Base-by-base conservation (phyloP, 1,140 invertebrate species). In the Sitobion miscanthi region DNA sequence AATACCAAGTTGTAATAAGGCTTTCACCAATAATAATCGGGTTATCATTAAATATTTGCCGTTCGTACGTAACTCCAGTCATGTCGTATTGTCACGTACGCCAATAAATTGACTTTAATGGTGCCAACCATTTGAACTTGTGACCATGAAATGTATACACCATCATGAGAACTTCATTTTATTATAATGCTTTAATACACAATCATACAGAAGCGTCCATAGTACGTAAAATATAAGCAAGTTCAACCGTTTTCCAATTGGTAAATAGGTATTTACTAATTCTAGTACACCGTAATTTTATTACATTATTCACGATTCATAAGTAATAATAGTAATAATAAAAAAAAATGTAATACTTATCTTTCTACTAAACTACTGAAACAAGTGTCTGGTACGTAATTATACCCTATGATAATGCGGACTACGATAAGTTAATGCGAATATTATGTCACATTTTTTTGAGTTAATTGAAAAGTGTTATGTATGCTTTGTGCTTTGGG, bases 1-100 rank as follows among this genome's bases (percentile, higher is more conserved):
- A 49, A 52, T 21, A 25, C 21, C 54, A 4, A 62, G 20, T 62
- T 42, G 54, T 42, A 8, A 54, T 45, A 62, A 45, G 38, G 89
- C 54, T 90, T 90, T 90, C 89, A 90, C 89, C 54, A 30, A 69
- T 62, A 90, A 89, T 69, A 69, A 90, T 90, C 89, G 57, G 89
- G 89, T 90, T 69, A 69, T 69, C 89, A 42, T 90, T 62, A 62
- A 69, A 69, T 90, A 90, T 90, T 90, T 69, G 57, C 23, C 57
- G 20, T 62, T 45, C 42, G 89, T 45, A 69, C 42, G 38, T 62
- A 62, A 90, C 88, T 42, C 52, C 21, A 14, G 17, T 42, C 88
- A 0, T 45, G 89, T 69, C 30, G 30, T 30, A 30, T 62, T 42
- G 88, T 90, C 88, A 90, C 88, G 89, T 90, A 90, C 54, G 54